A percentile compares a stretch with the other conserved stretches of the same genome.
Evolutionary conservation across 2,888 invertebrate species (phyloP).

Genomic region (Sphaerophoria taeniata): DNA sequence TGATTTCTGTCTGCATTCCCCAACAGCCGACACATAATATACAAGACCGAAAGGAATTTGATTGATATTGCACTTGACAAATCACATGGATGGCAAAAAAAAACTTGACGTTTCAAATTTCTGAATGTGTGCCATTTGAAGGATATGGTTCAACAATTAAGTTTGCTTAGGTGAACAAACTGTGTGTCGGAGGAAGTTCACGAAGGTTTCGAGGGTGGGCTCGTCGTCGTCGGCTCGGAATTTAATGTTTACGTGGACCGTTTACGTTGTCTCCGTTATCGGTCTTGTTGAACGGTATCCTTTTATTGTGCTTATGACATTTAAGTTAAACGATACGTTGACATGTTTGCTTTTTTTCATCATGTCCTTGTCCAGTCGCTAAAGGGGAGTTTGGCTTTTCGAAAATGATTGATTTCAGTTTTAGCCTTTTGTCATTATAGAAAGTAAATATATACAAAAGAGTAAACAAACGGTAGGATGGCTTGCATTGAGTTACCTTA

Average conservation of each 20-base stretch:
- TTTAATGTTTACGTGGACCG: conserved; percentile 15
- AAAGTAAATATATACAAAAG: not conserved
- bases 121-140: conserved; percentile 47
- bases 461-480: not conserved
- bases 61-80: conserved; percentile 74
- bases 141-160: conserved; percentile 27
- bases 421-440: conserved; percentile 41
- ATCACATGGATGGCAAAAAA: conserved; percentile 45
- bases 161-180: conserved; percentile 71
- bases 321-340: conserved; percentile 69
- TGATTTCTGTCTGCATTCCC: not conserved
- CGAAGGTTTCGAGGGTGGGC: not conserved
- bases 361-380: conserved; percentile 13
- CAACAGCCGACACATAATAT: not conserved
- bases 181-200: not conserved
- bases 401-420: conserved; percentile 63
- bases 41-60: conserved; percentile 41
- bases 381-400: conserved; percentile 9
- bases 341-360: conserved; percentile 62
- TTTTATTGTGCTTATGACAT: conserved; percentile 63
- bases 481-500: conserved; percentile 25
- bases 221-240: not conserved
- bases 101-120: conserved; percentile 63
- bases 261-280: not conserved
- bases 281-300: conserved; percentile 25